Evolutionary conservation across 2,888 invertebrate species (phyloP), one percentile per base, ranked within the genome.

Genomic region (Patella caerulea): DNA sequence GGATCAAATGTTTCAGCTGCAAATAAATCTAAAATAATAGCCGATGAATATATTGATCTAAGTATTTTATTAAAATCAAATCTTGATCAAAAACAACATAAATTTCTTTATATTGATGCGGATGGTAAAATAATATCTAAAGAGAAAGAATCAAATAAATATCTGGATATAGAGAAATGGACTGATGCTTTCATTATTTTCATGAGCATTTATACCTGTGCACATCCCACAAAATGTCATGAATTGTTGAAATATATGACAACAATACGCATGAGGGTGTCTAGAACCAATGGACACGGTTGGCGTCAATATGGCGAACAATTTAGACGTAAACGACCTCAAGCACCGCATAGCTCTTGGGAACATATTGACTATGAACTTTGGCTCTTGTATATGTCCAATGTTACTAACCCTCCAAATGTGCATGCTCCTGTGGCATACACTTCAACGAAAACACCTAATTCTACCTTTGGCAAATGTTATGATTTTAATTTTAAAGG

Each of bases 101-200:
- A 24, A 24, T 11, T 65, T 65, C 24, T 65, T 65, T 24, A 24
- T 65, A 65, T 65, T 14, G n/a, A n/a, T 19, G 19, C 65, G 11
- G 65, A 65, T n/a, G 65, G 65, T 19, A n/a, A 65, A 19, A n/a
- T 65, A 11, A 65, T 65, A 24, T n/a, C 65, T 24, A 65, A 65
- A n/a, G 19, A 65, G 24, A n/a, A 65, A 65, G 24, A 19, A 12
- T 11, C 12, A 24, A 65, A 11, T 24, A 65, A 65, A 65, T 65
- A 24, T 24, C n/a, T 65, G 5, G 24, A n/a, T 24, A 65, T 65
- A 14, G 19, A 65, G 19, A 65, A 65, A 24, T 65, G 65, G 65
- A 65, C 65, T 12, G 65, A 65, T 65, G 65, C 65, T 24, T 65
- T 65, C 65, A 65, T 65, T 12, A 65, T 65, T 14, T 65, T 24